Conservation (phyloP, 2,888 invertebrate genomes). For the Drosophila pseudotakahashii region DNA sequence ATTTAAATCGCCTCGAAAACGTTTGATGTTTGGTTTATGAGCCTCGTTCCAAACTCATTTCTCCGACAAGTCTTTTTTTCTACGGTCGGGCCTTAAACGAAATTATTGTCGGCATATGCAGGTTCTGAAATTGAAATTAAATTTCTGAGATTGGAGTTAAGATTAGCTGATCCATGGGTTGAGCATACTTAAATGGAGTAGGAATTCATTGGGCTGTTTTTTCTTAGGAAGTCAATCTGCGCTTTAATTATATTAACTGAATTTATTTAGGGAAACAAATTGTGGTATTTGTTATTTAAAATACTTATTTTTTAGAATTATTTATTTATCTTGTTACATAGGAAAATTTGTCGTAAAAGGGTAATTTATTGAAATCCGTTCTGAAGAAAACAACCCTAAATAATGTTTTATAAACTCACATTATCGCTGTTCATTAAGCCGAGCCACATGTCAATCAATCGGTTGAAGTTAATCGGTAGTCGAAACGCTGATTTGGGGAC, state of each 20-base stretch:
- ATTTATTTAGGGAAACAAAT: too few species aligned
- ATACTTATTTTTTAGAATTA: too few species aligned
- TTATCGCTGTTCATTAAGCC: constrained; percentile 3
- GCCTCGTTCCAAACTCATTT: constrained; percentile 47
- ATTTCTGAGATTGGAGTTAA: constrained; percentile 18
- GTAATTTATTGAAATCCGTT: background rate
- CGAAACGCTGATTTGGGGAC: constrained; percentile 37
- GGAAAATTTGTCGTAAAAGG: background rate
- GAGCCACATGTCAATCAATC: constrained; percentile 35
- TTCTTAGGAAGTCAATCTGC: background rate
- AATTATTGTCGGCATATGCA: constrained; percentile 37
- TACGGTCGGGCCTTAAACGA: constrained; percentile 21
- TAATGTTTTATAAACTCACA: constrained; percentile 13
- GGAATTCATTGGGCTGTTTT: background rate
- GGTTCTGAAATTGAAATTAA: constrained; percentile 26
- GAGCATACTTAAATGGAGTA: constrained; percentile 15
- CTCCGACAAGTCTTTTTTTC: constrained; percentile 20
- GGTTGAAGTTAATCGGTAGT: constrained; percentile 12
- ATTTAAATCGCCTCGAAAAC: constrained; percentile 67
- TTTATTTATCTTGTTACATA: background rate
- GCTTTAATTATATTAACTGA: background rate
- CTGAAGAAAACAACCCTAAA: background rate
- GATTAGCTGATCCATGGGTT: constrained; percentile 17
- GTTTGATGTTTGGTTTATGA: constrained; percentile 74
- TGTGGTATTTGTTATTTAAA: background rate